Conservation (phyloP, 2,797 vertebrate genomes). For the Acanthopagrus latus region DNA sequence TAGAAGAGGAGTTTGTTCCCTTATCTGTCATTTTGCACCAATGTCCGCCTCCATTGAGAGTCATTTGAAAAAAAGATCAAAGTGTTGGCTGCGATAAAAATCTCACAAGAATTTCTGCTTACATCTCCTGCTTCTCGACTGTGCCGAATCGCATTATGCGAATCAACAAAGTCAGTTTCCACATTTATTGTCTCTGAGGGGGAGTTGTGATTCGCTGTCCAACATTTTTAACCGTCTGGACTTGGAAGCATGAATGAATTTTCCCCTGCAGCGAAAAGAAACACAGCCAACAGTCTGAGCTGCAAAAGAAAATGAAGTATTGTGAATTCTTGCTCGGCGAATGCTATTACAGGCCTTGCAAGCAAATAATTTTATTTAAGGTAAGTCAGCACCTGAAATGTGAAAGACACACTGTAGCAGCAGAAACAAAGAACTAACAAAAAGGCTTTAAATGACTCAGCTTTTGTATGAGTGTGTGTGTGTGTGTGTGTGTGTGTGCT, state of each 20-base stretch:
- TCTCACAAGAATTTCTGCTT: conserved; percentile 35
- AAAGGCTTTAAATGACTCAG: conserved; percentile 15
- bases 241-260: conserved; percentile 52
- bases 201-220: conserved; percentile 38
- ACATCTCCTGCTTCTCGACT: conserved; percentile 36
- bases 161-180: conserved; percentile 56
- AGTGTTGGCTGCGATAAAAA: conserved; percentile 45
- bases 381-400: conserved; percentile 34
- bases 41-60: conserved; percentile 43
- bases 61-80: conserved; percentile 42
- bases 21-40: conserved; percentile 36
- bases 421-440: conserved; percentile 11
- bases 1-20: conserved; percentile 12
- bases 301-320: neutral
- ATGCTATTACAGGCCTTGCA: neutral
- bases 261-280: conserved; percentile 39
- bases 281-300: conserved; percentile 22
- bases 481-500: conserved; percentile 1
- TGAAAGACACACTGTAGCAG: conserved; percentile 29
- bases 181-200: conserved; percentile 36
- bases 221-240: conserved; percentile 39
- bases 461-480: conserved; percentile 12
- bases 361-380: conserved; percentile 18
- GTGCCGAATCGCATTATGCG: conserved; percentile 49
- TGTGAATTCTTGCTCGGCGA: neutral